Conservation (phyloP, 1,140 invertebrate genomes). For the Sarcophaga bullata region DNA sequence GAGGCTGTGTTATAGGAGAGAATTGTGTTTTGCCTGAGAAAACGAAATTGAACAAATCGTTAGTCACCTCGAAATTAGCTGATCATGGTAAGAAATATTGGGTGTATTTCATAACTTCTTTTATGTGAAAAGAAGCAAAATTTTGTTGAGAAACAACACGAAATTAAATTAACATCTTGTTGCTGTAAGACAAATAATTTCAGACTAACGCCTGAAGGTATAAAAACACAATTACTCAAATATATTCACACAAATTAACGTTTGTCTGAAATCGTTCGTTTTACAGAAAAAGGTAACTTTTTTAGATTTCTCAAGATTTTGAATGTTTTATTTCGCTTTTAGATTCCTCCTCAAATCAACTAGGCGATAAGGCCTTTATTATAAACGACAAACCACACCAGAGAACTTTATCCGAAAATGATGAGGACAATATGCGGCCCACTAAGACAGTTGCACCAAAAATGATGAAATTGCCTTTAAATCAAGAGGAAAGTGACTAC, state of each 20-base stretch:
- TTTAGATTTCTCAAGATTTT: too few relatives aligned
- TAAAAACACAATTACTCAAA: too few relatives aligned
- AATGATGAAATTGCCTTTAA: constrained; percentile 56
- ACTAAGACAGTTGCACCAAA: constrained; percentile 65
- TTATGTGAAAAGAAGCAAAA: too few relatives aligned
- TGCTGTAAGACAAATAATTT: too few relatives aligned
- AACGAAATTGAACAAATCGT: constrained; percentile 64
- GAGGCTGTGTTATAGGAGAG: constrained; percentile 67
- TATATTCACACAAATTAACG: too few relatives aligned
- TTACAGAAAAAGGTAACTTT: not conserved
- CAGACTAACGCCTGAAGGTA: too few relatives aligned
- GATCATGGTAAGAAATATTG: constrained; percentile 63
- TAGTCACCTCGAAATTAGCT: constrained; percentile 43
- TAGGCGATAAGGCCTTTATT: constrained; percentile 66
- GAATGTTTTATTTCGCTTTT: too few relatives aligned
- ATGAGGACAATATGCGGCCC: constrained; percentile 66
- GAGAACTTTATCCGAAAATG: constrained; percentile 50
- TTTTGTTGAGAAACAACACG: not conserved
- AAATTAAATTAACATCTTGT: too few relatives aligned
- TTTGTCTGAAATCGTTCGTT: not conserved
- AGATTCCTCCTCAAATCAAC: constrained; percentile 42
- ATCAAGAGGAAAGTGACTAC: constrained; percentile 54
- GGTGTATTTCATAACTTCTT: too few relatives aligned
- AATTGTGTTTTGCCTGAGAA: constrained; percentile 69
- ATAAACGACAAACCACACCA: constrained; percentile 64